Evolutionary conservation across 2,797 vertebrate species (phyloP), one percentile per base, ranked within the genome.

Genomic region (Vipera ursinii): DNA sequence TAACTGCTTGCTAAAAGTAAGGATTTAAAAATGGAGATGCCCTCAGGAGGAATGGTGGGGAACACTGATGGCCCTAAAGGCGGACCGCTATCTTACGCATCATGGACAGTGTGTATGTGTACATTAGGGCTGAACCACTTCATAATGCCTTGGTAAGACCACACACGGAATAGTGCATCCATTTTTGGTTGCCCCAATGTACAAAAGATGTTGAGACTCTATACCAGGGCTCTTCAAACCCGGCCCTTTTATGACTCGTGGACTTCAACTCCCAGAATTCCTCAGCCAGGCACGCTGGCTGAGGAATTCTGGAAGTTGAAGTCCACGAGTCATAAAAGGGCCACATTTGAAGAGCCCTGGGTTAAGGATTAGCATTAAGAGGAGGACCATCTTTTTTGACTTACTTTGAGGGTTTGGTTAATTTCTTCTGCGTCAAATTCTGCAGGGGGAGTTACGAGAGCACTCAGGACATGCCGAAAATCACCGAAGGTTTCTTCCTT

Each of bases 401-500:
- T 97, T 97, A 99, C 99, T 97, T 98, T 98, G 93, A 98, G 98
- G 57, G 98, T 98, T 86, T 94, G 96, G 86, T 97, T 98, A 78
- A 98, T 96, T 94, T 98, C 98, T 14, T 96, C 98, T 1, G 97
- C 98, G 96, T 99, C 98, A 56, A 97, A 99, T 86, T 97, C 90
- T 26, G 96, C 98, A 0, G 98, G 97, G 17, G 98, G 96, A 0
- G 95, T 98, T 56, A 98, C 96, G 20, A 99, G 97, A 63, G 98
- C 98, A 8, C 98, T 97, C 87, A 99, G 96, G 93, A 98, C 15
- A 24, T 97, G 96, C 95, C 98, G 97, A 91, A 99, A 98, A 93
- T 99, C 96, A 88, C 98, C 98, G 0, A 97, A 98, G 48, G 98
- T 98, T 93, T 99, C 98, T 0, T 98, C 98, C 95, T 99, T 96